Percentiles rank a stretch among this genome's conserved stretches.
phyloP scores from a whole-genome alignment of 2,888 invertebrate species.

The Ennomos fuscantarius region DNA sequence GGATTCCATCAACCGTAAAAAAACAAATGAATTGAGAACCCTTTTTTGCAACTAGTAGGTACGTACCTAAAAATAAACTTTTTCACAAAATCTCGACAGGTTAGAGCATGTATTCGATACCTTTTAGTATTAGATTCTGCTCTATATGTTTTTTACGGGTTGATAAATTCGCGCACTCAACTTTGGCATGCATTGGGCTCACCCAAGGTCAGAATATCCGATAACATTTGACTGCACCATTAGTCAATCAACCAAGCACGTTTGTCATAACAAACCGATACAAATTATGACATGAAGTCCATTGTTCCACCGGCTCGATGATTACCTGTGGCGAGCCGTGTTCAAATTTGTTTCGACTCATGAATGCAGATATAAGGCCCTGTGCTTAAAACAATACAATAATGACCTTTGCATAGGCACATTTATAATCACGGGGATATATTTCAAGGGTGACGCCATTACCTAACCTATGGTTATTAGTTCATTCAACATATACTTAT shows the following conservation, averaged over 20 bases:
- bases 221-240: slow-evolving; percentile 41
- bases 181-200: slow-evolving; percentile 13
- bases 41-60: too few species aligned
- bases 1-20: too few species aligned
- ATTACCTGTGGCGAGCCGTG: slow-evolving; percentile 8
- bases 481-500: too few species aligned
- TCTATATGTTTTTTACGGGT: too few species aligned
- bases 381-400: slow-evolving; percentile 4
- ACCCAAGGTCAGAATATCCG: slow-evolving; percentile 37
- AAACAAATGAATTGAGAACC: too few species aligned
- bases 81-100: too few species aligned
- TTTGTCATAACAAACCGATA: slow-evolving; percentile 32
- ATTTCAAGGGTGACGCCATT: neutral
- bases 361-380: slow-evolving; percentile 14
- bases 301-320: slow-evolving; percentile 13
- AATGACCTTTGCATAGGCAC: slow-evolving; percentile 1
- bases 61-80: too few species aligned
- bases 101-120: too few species aligned
- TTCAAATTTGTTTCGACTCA: slow-evolving; percentile 12
- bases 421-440: slow-evolving; percentile 4
- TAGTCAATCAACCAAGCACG: slow-evolving; percentile 32
- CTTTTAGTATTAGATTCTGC: too few species aligned
- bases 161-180: neutral
- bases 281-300: slow-evolving; percentile 31
- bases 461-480: too few species aligned